Evolutionary conservation across 2,888 invertebrate species (phyloP), one percentile per base, ranked within the genome.

Genomic region (Dasypolia templi): DNA sequence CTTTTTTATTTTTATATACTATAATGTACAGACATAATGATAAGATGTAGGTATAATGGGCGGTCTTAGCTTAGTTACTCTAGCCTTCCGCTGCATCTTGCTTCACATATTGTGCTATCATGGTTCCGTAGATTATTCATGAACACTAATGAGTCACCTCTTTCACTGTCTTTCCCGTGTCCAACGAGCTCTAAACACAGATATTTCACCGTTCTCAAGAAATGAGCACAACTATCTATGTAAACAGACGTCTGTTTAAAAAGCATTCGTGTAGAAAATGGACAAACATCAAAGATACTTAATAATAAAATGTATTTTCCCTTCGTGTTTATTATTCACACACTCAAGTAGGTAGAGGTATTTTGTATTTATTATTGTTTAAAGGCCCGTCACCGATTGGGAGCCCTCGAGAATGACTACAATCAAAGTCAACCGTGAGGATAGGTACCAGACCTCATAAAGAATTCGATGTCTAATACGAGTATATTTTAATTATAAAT

Each of bases 81-180:
- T 53, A 3, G 19, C 35, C n/a, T 32, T 64, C 46, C 35, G 26
- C 19, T n/a, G 19, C 6, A 29, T 44, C 22, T 29, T 17, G 17
- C 53, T 58, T 42, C 29, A 39, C 49, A 44, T 49, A 69, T 66
- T 14, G 53, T 22, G 68, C 68, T 74, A 68, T 39, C 64, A 75
- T 59, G 66, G 65, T 64, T 42, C 69, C 64, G 56, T 76, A 79
- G 53, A 88, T 89, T 91, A 91, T 91, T 89, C 90, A 91, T 87
- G 77, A 76, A 79, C 74, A 64, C 90, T 91, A 91, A 91, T 88
- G 91, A 91, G 89, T 77, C 75, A 77, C 67, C 69, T 75, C 70
- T 71, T 68, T 55, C 74, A 69, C 68, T 74, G 79, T 82, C 39
- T 59, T 74, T 64, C 55, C 56, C 42, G 65, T 74, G 62, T 65